Base-by-base conservation (phyloP, 2,797 vertebrate genomes). In the Sebastes jordani region DNA sequence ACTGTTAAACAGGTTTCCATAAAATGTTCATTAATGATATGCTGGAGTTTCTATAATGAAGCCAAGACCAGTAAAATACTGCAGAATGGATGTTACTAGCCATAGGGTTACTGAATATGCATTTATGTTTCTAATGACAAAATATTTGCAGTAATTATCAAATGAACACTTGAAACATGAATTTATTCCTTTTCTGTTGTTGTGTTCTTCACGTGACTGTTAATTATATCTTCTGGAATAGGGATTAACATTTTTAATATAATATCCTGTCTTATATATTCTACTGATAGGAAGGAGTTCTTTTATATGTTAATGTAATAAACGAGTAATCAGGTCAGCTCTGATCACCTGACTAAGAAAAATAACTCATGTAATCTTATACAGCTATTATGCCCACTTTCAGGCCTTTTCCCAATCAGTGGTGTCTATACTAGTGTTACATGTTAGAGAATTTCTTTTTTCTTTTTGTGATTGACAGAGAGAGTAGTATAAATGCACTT, bases 401-500 rank as follows among this genome's bases (percentile, higher is more conserved):
- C 76, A 88, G 85, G 86, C 84, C 80, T 93, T 95, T 92, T 82
- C 76, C 86, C 77, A 88, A 83, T 88, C 80, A 84, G 74, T 86
- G 76, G 80, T 86, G 84, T 92, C 81, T 60, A 81, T 91, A 71
- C 81, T 90, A 84, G 84, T 87, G 81, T 89, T 90, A 89, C 74
- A 89, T 88, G 77, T 92, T 79, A 78, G 55, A 82, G 27, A 25
- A 29, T 73, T 72, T 67, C 14, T 67, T 70, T 85, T 83, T 83
- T 60, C 29, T 71, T 55, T 83, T 86, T 87, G 84, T 88, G 78
- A 76, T 78, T 89, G 83, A 87, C 71, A 74, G 81, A 81, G 78
- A 84, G 73, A 91, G 90, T 92, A 85, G 89, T 88, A 83, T 78
- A 91, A 90, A 95, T 93, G 96, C 95, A 96, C 96, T 96, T 96